Base-by-base conservation (phyloP, 2,113 vertebrate species). In the Xiphophorus hellerii region DNA sequence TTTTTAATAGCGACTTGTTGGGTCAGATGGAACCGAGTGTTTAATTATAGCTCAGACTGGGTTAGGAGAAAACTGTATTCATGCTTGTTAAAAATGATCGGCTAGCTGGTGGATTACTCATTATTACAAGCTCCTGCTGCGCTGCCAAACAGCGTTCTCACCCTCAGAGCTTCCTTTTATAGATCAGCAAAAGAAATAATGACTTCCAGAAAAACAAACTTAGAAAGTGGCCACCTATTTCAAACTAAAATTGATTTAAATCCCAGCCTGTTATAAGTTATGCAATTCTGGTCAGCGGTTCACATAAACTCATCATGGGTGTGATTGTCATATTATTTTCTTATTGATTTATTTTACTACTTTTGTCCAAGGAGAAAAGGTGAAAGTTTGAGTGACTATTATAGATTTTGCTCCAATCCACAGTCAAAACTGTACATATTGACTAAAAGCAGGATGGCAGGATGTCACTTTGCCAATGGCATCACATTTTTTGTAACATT, bases 121-220 rank as follows among this genome's bases (percentile, higher is more conserved):
- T 83, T 66, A 83, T 27, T 54, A 71, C 14, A 74, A 73, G 69
- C 33, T 60, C 66, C 13, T n/a, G 66, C 63, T 84, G 76, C 44
- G 67, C n/a, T 62, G 61, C 51, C 35, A 78, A 69, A 69, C 60
- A 62, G 11, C 33, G 4, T 30, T 44, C 29, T 67, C 62, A 3
- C 17, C 20, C 58, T 37, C 31, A 30, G 29, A 69, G 29, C 27
- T 51, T 29, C 58, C 27, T 71, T 39, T 42, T 22, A 62, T 30
- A 62, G 51, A 22, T 58, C 61, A 30, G 28, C 27, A 15, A 62
- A 14, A 30, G 22, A 31, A 37, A 37, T 12, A 37, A 37, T 12
- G 12, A 42, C 37, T 66, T 39, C 65, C 33, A 15, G 65, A 27
- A 6, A 35, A 22, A 65, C 22, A 3, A 28, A 30, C 27, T 28